Evolutionary conservation across 2,888 invertebrate genomes (phyloP).

Genomic region (Steinernema scapterisci): DNA sequence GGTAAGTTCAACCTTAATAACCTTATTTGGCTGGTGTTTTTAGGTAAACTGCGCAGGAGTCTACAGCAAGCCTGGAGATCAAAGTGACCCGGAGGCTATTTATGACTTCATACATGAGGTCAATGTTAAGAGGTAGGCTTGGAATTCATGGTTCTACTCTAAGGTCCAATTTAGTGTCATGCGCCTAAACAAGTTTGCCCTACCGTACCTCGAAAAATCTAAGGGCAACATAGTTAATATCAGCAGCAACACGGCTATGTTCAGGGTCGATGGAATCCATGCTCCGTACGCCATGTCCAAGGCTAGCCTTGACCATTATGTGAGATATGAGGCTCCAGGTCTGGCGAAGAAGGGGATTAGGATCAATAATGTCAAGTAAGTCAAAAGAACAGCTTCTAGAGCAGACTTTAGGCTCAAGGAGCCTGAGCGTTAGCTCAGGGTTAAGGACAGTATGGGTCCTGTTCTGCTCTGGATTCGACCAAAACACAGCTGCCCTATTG

Average conservation of each 20-base stretch:
- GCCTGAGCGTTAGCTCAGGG: too few relatives aligned
- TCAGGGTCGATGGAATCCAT: background rate
- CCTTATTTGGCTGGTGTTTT: background rate
- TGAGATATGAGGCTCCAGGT: background rate
- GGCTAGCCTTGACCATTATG: conserved; percentile 33
- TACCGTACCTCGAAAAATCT: conserved; percentile 33
- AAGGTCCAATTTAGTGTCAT: conserved; percentile 32
- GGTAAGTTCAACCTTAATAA: background rate
- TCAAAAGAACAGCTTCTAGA: background rate
- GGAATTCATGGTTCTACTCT: background rate
- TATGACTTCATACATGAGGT: background rate
- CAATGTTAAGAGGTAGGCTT: conserved; percentile 2
- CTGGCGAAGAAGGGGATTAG: conserved; percentile 32
- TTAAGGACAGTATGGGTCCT: too few relatives aligned
- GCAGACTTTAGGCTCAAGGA: background rate
- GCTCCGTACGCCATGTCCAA: conserved; percentile 2
- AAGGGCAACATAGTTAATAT: conserved; percentile 34
- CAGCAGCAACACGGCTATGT: background rate
- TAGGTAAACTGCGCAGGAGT: background rate
- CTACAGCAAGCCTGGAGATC: background rate
- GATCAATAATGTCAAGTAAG: conserved; percentile 31
- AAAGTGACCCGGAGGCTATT: background rate
- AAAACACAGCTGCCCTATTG: too few relatives aligned
- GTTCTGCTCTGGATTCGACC: too few relatives aligned
- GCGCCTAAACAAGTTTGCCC: background rate